Conservation (phyloP, 2,113 vertebrate genomes). For the Anser cygnoides region DNA sequence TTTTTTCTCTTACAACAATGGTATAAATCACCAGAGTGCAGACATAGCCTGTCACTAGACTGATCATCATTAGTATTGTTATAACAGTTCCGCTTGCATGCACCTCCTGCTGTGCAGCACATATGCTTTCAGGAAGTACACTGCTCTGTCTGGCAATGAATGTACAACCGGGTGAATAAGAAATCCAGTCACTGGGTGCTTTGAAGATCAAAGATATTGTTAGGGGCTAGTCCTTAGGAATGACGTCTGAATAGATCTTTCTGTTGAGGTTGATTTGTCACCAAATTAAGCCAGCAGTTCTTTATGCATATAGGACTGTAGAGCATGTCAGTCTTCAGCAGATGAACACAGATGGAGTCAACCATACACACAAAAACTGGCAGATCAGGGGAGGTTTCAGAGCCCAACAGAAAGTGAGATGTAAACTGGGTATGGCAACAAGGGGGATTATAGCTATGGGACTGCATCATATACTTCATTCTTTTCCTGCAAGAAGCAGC, state of each 20-base stretch:
- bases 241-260: slow-evolving; percentile 52
- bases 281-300: slow-evolving; percentile 50
- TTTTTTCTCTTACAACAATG: slow-evolving; percentile 3
- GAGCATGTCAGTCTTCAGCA: slow-evolving; percentile 25
- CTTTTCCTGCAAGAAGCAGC: not conserved
- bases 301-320: slow-evolving; percentile 9
- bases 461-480: not conserved
- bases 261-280: slow-evolving; percentile 42
- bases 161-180: slow-evolving; percentile 31
- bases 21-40: slow-evolving; percentile 44
- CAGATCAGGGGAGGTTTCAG: not conserved
- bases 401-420: not conserved
- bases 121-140: slow-evolving; percentile 53
- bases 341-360: slow-evolving; percentile 33
- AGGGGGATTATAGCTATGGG: not conserved
- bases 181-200: slow-evolving; percentile 56
- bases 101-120: slow-evolving; percentile 54
- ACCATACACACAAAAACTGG: not conserved
- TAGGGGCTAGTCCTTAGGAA: slow-evolving; percentile 46
- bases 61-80: slow-evolving; percentile 59
- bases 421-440: not conserved
- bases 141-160: slow-evolving; percentile 19
- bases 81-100: slow-evolving; percentile 41
- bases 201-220: slow-evolving; percentile 58
- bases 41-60: slow-evolving; percentile 24